phyloP scores from a whole-genome alignment of 2,113 vertebrate species.

The Zapornia atra region DNA sequence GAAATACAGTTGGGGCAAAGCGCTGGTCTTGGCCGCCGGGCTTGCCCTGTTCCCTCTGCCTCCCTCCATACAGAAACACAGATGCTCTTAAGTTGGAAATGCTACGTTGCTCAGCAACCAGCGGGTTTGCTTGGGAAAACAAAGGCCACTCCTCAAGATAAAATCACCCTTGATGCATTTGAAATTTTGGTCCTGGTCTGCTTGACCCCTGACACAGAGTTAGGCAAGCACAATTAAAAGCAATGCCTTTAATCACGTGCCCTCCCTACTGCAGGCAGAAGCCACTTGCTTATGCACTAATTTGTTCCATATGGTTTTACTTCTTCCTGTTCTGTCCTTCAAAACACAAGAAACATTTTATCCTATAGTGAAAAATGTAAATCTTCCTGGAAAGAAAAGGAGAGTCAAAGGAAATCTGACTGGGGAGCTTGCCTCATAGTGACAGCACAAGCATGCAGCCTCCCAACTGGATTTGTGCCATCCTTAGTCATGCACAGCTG shows the following conservation, averaged over 20 bases:
- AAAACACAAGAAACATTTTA: neutral
- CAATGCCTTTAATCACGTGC: neutral
- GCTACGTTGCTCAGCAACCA: neutral
- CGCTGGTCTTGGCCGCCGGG: neutral
- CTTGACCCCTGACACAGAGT: neutral
- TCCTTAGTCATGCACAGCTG: conserved; percentile 74
- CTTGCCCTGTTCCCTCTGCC: neutral
- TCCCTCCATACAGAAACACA: accelerated
- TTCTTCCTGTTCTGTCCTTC: neutral
- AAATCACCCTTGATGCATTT: accelerated
- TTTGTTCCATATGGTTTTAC: neutral
- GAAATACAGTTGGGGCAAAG: no score
- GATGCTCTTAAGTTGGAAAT: neutral
- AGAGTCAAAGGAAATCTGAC: conserved; percentile 44
- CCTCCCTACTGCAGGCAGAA: neutral
- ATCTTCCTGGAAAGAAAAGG: conserved; percentile 32
- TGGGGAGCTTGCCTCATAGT: conserved; percentile 27
- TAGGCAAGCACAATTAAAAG: neutral
- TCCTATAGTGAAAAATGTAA: conserved; percentile 31
- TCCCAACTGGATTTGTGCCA: conserved; percentile 73
- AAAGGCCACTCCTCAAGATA: neutral
- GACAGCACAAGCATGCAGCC: conserved; percentile 50
- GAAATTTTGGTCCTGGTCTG: neutral
- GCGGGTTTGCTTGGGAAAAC: neutral
- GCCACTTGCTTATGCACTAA: neutral